Percentiles rank a stretch among this genome's conserved stretches.
Conservation (phyloP, 2,888 invertebrate species). For the Ormyrus thymus region DNA sequence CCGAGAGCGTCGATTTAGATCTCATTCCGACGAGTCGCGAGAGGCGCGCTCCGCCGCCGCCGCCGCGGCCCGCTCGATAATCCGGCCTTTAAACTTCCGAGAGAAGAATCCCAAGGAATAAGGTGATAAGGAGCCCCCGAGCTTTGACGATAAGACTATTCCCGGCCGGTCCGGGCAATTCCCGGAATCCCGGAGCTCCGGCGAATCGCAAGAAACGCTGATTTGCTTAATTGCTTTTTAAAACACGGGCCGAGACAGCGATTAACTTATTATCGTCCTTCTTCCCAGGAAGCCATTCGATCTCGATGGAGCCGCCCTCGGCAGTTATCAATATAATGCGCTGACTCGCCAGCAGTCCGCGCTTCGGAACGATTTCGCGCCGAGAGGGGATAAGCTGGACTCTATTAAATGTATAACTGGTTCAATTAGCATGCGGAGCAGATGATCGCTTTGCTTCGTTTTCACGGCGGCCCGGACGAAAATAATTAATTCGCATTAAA, state of each 20-base stretch:
- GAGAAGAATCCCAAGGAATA: slow-evolving; percentile 46
- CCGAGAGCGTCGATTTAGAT: slow-evolving; percentile 57
- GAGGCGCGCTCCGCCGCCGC: neutral
- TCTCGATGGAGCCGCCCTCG: neutral
- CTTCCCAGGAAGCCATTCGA: neutral
- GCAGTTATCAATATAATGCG: neutral
- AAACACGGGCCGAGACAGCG: slow-evolving; percentile 21
- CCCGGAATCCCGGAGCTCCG: slow-evolving; percentile 14
- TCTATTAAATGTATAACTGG: no score
- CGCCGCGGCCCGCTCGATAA: slow-evolving; percentile 54
- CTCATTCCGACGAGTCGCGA: slow-evolving; percentile 42
- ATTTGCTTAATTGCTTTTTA: slow-evolving; percentile 54
- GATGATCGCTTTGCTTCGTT: no score
- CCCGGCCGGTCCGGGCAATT: slow-evolving; percentile 26
- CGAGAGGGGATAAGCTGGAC: no score
- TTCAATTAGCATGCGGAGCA: no score
- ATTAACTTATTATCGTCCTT: slow-evolving; percentile 33
- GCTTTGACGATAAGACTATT: slow-evolving; percentile 52
- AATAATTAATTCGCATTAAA: no score
- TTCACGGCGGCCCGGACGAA: no score
- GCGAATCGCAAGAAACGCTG: slow-evolving; percentile 2
- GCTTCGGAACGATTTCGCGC: neutral
- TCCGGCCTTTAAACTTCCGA: slow-evolving; percentile 59
- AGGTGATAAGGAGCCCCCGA: slow-evolving; percentile 49
- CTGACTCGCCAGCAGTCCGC: neutral